phyloP scores from a whole-genome alignment of 2,888 invertebrate species.

The Parnassius mnemosyne region DNA sequence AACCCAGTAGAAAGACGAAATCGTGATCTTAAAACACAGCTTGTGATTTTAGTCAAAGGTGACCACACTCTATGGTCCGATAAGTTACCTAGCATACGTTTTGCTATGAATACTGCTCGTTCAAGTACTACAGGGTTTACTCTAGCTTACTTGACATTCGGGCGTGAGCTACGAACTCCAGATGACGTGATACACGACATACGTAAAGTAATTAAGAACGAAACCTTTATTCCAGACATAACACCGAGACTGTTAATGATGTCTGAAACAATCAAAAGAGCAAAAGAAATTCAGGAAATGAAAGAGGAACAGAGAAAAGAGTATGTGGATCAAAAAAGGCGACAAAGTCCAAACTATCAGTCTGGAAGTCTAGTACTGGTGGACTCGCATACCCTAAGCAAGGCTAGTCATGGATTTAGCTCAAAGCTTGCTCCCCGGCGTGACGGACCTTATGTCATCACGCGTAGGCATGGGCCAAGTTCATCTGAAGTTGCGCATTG shows the following conservation, averaged over 20 bases:
- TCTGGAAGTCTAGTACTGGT: background rate
- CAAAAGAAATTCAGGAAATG: background rate
- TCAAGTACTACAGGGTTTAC: background rate
- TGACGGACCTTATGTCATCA: no score
- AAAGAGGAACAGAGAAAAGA: background rate
- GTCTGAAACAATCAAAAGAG: background rate
- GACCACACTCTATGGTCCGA: slow-evolving; percentile 34
- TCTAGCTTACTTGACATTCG: slow-evolving; percentile 26
- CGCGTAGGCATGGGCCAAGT: no score
- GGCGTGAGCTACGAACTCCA: slow-evolving; percentile 22
- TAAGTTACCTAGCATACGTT: slow-evolving; percentile 27
- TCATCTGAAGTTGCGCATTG: no score
- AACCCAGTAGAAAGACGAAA: no score
- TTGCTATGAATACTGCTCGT: slow-evolving; percentile 28
- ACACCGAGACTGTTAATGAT: background rate
- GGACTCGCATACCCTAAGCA: background rate
- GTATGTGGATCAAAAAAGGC: background rate
- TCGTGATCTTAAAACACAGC: slow-evolving; percentile 7
- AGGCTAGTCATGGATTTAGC: background rate
- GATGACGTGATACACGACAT: slow-evolving; percentile 1
- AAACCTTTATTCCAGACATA: background rate
- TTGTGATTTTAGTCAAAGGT: slow-evolving; percentile 21
- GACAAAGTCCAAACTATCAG: background rate
- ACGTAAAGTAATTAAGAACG: background rate
- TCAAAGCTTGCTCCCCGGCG: no score